Conservation (phyloP, 2,888 invertebrate species). For the Acanthosepion lycidas region DNA sequence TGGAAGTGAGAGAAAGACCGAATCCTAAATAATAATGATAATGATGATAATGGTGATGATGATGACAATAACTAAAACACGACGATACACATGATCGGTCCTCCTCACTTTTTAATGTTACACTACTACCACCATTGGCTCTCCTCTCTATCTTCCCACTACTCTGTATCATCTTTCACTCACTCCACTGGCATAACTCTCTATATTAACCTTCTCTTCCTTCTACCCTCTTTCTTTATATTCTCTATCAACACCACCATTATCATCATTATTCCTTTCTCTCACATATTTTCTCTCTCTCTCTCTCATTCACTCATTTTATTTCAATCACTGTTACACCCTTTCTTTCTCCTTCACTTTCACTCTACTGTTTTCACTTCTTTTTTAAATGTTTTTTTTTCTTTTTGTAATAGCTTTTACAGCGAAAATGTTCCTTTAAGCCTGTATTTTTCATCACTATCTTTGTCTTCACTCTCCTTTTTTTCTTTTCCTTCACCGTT, state of each 20-base stretch:
- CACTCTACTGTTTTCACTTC: not conserved
- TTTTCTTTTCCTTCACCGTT: too few species aligned
- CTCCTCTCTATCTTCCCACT: not conserved
- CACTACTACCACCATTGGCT: not conserved
- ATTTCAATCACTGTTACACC: not conserved
- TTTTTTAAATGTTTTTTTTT: too few species aligned
- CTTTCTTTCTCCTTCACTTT: not conserved
- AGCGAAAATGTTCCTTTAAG: too few species aligned
- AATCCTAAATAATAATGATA: not conserved
- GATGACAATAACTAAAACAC: slow-evolving; percentile 21
- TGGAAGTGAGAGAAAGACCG: not conserved
- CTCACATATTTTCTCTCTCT: not conserved
- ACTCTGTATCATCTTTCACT: not conserved
- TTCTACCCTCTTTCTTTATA: not conserved
- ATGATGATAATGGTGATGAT: not conserved
- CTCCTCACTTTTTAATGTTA: not conserved
- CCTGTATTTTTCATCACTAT: too few species aligned
- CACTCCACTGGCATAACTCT: not conserved
- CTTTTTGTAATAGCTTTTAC: too few species aligned
- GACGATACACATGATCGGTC: slow-evolving; percentile 8
- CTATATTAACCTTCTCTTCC: not conserved
- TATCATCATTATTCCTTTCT: not conserved
- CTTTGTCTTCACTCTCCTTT: too few species aligned
- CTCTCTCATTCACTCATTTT: not conserved
- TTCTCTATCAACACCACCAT: not conserved